phyloP scores from a whole-genome alignment of 2,888 invertebrate species.

The Clitarchus hookeri region DNA sequence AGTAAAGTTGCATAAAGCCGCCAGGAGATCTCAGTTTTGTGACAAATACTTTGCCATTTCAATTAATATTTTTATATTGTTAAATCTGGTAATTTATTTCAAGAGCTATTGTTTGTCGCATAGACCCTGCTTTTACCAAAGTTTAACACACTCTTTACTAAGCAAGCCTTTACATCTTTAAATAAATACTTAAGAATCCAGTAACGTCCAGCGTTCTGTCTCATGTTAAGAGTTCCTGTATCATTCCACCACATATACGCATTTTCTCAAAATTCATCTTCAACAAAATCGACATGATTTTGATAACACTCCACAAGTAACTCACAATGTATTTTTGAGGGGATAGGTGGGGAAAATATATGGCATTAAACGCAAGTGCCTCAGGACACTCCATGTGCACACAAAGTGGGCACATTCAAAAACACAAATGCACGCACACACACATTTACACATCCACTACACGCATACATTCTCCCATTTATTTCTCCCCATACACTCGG shows the following conservation, averaged over 20 bases:
- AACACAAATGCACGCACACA: not conserved
- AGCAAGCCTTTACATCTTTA: conserved; percentile 5
- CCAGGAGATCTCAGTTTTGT: not conserved
- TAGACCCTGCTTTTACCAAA: conserved; percentile 26
- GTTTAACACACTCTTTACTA: conserved; percentile 10
- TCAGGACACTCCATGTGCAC: not conserved
- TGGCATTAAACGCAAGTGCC: conserved; percentile 29
- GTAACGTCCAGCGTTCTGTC: conserved; percentile 39
- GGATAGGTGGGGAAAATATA: conserved; percentile 24
- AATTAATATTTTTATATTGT: not conserved
- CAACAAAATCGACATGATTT: conserved; percentile 24
- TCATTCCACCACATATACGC: conserved; percentile 19
- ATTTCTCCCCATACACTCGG: not conserved
- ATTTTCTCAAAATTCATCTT: conserved; percentile 22
- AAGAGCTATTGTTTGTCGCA: conserved; percentile 18
- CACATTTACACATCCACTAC: not conserved
- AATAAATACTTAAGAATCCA: conserved; percentile 30
- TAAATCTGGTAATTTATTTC: conserved; percentile 1
- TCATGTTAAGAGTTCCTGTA: conserved; percentile 29
- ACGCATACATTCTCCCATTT: not conserved
- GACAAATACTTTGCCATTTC: not conserved
- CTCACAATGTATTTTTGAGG: not conserved
- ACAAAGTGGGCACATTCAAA: not conserved
- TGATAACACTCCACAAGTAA: conserved; percentile 17
- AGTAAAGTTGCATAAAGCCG: not conserved